Evolutionary conservation across 2,797 vertebrate species (phyloP), one percentile per base, ranked within the genome.

Genomic region (Amblyopsis hoosieri): DNA sequence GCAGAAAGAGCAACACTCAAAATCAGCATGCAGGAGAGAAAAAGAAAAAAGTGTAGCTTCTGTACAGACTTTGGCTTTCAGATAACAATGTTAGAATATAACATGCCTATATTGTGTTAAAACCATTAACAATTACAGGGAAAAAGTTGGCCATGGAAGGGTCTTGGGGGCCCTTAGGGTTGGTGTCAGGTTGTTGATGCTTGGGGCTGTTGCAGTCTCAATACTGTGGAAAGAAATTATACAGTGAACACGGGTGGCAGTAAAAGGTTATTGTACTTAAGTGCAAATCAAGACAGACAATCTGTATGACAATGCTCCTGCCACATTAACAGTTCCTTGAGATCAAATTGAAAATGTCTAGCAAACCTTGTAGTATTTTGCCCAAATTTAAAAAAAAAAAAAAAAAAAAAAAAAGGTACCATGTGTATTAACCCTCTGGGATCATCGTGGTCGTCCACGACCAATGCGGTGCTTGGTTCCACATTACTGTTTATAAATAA

Each of bases 121-220:
- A 12, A 12, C 12, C 47, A 48, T 48, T 48, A 12, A 13, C 9
- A 13, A 59, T 57, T 42, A 73, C 1, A 31, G 74, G 64, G 89
- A 66, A 76, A 57, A 83, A 1, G 63, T 57, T 52, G 80, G 85
- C 94, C 91, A 92, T 0, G 94, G 94, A 52, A 95, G 70, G 53
- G 82, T 88, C 59, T 77, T 90, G 14, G 94, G 94, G 8, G 80
- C 71, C 45, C 93, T 85, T 47, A 91, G 77, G 52, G 69, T 76
- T 45, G 85, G 67, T 13, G 78, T 77, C 23, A 90, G 81, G 66
- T 80, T 88, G 69, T 52, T 76, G 4, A 66, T 52, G 8, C 5
- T 64, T 0, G 1, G 37, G 2, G 7, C 9, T 42, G 37, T 42
- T 42, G 37, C 46, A 19, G 14, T 6, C 5, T 78, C 63, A 7